Percentiles rank a stretch among this genome's conserved stretches.
These are phyloP conservation scores for Pristionchus maxplancki DNA, from an alignment of 2,888 invertebrate genomes.

Conservation along the genomic window DNA sequence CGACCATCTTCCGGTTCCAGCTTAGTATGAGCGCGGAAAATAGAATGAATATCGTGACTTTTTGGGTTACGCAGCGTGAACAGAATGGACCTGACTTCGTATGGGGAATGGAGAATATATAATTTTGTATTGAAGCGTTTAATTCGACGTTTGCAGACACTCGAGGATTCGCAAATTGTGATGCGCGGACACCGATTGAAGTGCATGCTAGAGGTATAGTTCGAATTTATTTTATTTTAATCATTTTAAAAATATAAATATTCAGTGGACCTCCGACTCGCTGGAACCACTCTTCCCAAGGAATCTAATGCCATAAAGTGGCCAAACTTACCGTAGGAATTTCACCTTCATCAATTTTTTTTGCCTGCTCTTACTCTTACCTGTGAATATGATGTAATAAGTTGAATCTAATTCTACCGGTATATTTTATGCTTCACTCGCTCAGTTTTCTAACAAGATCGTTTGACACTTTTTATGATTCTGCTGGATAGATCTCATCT, in stretches of 20 bases:
- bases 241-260: neutral
- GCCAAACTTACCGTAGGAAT: neutral
- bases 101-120: too few relatives aligned
- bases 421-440: neutral
- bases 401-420: conserved; percentile 25
- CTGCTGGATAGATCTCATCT: neutral
- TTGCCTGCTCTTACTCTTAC: neutral
- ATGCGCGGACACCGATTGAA: neutral
- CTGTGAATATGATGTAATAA: conserved; percentile 29
- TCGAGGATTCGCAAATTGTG: neutral
- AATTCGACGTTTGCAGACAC: conserved; percentile 29
- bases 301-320: neutral
- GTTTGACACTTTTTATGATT: neutral
- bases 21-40: too few relatives aligned
- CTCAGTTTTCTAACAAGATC: too few relatives aligned
- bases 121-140: too few relatives aligned
- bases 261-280: conserved; percentile 1
- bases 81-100: too few relatives aligned
- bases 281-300: conserved; percentile 8
- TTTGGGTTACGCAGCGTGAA: too few relatives aligned
- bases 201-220: neutral
- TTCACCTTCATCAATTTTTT: neutral
- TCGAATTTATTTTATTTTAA: neutral
- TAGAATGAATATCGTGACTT: too few relatives aligned
- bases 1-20: too few relatives aligned